A percentile compares a stretch with the other conserved stretches of the same genome.
These are phyloP conservation scores for Galerucella calmariensis DNA, from an alignment of 2,888 invertebrate genomes.

Conservation along the genomic window DNA sequence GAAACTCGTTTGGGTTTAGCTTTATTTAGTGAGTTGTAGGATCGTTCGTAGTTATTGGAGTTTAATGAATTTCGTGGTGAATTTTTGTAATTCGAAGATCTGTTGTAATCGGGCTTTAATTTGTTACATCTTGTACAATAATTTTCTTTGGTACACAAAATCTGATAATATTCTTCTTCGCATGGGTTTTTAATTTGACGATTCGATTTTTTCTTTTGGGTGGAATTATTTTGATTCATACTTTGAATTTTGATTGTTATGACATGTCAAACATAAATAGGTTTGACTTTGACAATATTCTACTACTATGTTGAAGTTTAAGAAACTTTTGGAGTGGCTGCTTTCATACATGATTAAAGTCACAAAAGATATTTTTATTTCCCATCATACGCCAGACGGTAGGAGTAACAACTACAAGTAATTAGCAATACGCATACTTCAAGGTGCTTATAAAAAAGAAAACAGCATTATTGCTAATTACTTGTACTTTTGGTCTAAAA, in stretches of 20 bases:
- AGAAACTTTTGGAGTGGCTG: too few species aligned
- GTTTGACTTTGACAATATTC: not conserved
- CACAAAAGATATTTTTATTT: too few species aligned
- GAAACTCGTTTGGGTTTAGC: not conserved
- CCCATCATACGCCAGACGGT: too few species aligned
- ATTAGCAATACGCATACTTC: too few species aligned
- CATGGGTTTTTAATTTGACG: not conserved
- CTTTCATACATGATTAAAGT: too few species aligned
- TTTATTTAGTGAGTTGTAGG: not conserved
- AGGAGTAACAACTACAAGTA: too few species aligned
- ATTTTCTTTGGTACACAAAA: not conserved
- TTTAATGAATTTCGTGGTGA: not conserved
- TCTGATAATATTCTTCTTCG: not conserved
- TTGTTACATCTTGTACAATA: conserved; percentile 6
- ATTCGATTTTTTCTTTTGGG: not conserved
- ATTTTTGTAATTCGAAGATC: too few species aligned
- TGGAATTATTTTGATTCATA: not conserved
- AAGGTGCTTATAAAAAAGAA: too few species aligned
- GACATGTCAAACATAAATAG: not conserved
- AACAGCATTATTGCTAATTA: too few species aligned
- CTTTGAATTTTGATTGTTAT: conserved; percentile 3
- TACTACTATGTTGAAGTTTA: too few species aligned
- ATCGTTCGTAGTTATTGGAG: not conserved
- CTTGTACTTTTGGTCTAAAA: too few species aligned
- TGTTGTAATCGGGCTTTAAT: not conserved